Conservation (phyloP, 2,888 invertebrate genomes). For the Noctua fimbriata region DNA sequence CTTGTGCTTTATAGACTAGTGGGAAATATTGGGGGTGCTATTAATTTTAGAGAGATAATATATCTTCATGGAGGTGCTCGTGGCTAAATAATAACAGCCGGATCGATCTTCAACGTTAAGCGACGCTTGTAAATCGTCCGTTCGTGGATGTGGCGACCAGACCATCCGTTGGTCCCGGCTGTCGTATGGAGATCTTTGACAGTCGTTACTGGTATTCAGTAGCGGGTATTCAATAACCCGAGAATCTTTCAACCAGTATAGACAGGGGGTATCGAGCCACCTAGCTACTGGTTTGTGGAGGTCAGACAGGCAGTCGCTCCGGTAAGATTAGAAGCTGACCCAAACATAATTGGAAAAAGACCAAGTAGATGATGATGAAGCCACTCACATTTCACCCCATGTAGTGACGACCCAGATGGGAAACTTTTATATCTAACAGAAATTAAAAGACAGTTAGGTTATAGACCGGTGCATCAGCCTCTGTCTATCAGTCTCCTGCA, state of each 20-base stretch:
- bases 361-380: too few species aligned
- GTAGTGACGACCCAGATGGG: not conserved
- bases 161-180: not conserved
- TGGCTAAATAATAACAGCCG: not conserved
- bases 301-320: too few species aligned
- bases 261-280: too few species aligned
- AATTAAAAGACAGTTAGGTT: not conserved
- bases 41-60: not conserved
- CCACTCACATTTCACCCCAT: too few species aligned
- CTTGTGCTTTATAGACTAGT: slow-evolving; percentile 23
- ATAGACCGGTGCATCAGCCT: not conserved
- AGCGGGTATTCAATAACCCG: too few species aligned
- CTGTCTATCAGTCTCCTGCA: not conserved
- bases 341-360: too few species aligned
- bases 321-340: too few species aligned
- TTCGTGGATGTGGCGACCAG: not conserved
- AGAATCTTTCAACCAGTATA: too few species aligned
- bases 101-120: not conserved
- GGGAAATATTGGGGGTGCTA: not conserved
- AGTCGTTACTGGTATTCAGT: not conserved
- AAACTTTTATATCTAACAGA: not conserved
- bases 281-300: too few species aligned
- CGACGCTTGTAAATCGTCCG: not conserved
- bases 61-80: not conserved
- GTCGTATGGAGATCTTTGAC: not conserved